These are phyloP conservation scores for Thunnus albacares DNA, from an alignment of 2,797 vertebrate species.

Conservation along the genomic window DNA sequence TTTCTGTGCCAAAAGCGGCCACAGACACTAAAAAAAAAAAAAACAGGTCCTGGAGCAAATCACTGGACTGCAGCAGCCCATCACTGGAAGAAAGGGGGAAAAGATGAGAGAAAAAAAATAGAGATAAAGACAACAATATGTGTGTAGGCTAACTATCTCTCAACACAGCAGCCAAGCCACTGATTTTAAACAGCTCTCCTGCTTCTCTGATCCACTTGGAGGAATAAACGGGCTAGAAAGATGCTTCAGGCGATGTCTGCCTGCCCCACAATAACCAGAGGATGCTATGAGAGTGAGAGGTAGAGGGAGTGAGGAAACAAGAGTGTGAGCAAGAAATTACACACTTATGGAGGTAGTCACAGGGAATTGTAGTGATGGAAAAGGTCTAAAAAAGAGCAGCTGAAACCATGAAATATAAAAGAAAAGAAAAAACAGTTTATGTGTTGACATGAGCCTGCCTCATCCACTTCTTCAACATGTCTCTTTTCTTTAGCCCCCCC, in stretches of 20 bases:
- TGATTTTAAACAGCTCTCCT: conserved; percentile 71
- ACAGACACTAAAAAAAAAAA: not conserved
- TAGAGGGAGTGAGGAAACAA: conserved; percentile 58
- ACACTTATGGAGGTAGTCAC: conserved; percentile 41
- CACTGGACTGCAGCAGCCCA: conserved; percentile 26
- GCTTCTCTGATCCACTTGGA: conserved; percentile 82
- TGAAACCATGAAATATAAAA: conserved; percentile 32
- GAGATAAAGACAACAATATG: conserved; percentile 44
- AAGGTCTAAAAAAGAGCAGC: conserved; percentile 36
- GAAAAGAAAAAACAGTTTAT: conserved; percentile 33
- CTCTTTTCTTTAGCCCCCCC: conserved; percentile 35
- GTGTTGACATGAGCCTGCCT: conserved; percentile 55
- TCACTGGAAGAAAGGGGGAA: conserved; percentile 14
- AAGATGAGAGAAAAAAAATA: conserved; percentile 6
- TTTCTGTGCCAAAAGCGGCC: conserved; percentile 32
- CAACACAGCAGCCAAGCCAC: conserved; percentile 55
- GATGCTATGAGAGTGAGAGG: conserved; percentile 65
- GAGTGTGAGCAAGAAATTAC: conserved; percentile 62
- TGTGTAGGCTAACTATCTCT: conserved; percentile 59
- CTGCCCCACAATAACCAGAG: conserved; percentile 76
- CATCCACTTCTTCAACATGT: conserved; percentile 54
- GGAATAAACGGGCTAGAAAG: conserved; percentile 76
- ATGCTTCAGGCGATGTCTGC: conserved; percentile 80
- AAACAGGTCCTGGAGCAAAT: conserved; percentile 35
- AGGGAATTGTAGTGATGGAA: conserved; percentile 44